These are phyloP conservation scores for Diadema setosum DNA, from an alignment of 35 echinoderm and acorn worm genomes.

Conservation along the genomic window DNA sequence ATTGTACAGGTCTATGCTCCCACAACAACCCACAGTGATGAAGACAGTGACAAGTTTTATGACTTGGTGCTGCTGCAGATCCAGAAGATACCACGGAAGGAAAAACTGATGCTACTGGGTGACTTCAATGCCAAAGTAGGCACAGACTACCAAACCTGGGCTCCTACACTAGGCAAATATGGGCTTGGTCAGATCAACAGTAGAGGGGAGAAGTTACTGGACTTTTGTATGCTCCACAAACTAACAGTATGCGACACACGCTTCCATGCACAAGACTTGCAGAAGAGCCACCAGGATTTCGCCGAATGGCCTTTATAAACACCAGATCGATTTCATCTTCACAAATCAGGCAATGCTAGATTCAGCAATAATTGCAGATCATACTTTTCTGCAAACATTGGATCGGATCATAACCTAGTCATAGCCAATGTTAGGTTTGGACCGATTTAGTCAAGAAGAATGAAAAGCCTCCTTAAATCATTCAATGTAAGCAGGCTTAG, in stretches of 20 bases:
- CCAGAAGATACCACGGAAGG: background rate
- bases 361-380: background rate
- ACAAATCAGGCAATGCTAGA: background rate
- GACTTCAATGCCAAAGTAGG: too few relatives aligned
- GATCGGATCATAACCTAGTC: too few relatives aligned
- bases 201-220: background rate
- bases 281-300: background rate
- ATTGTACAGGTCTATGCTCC: background rate
- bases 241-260: background rate
- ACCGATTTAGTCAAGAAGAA: too few relatives aligned
- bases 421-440: too few relatives aligned
- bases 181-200: background rate
- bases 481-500: background rate
- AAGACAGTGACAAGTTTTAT: background rate
- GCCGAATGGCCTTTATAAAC: background rate
- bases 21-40: background rate
- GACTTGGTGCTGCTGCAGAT: background rate
- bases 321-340: background rate
- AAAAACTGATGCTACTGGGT: background rate
- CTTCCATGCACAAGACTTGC: background rate
- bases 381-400: background rate
- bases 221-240: too few relatives aligned
- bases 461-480: background rate
- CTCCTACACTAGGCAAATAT: background rate
- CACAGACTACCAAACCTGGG: too few relatives aligned